Conservation (phyloP, 2,888 invertebrate genomes). For the Athalia cordata region DNA sequence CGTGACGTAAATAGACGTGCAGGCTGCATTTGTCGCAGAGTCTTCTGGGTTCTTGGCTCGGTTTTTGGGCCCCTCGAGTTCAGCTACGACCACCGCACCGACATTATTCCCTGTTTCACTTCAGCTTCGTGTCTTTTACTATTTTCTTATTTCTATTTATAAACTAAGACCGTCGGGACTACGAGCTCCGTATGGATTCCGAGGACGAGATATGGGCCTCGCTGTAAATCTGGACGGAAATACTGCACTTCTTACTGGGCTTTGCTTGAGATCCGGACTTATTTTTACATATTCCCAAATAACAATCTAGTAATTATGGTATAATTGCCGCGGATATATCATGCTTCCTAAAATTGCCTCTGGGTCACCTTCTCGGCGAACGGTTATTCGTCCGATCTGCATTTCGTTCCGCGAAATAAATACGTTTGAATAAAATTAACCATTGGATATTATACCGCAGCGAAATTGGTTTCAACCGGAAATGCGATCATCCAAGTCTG, state of each 20-base stretch:
- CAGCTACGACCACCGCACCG: slow-evolving; percentile 32
- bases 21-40: too few species aligned
- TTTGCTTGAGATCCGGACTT: too few species aligned
- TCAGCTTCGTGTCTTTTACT: slow-evolving; percentile 56
- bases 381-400: not conserved
- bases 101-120: slow-evolving; percentile 51
- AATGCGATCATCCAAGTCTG: too few species aligned
- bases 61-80: too few species aligned
- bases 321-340: too few species aligned
- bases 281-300: too few species aligned
- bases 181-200: not conserved
- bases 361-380: not conserved
- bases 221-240: not conserved
- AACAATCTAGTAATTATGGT: too few species aligned
- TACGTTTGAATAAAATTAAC: slow-evolving; percentile 10
- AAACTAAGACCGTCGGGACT: not conserved
- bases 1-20: too few species aligned
- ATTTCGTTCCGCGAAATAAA: slow-evolving; percentile 20
- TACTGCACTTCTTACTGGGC: too few species aligned
- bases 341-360: not conserved
- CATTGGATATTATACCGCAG: not conserved
- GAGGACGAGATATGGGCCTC: not conserved
- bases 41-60: too few species aligned
- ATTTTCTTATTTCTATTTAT: slow-evolving; percentile 54
- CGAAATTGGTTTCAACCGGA: not conserved